phyloP scores from a whole-genome alignment of 2,113 vertebrate species.

The Myocastor coypus region DNA sequence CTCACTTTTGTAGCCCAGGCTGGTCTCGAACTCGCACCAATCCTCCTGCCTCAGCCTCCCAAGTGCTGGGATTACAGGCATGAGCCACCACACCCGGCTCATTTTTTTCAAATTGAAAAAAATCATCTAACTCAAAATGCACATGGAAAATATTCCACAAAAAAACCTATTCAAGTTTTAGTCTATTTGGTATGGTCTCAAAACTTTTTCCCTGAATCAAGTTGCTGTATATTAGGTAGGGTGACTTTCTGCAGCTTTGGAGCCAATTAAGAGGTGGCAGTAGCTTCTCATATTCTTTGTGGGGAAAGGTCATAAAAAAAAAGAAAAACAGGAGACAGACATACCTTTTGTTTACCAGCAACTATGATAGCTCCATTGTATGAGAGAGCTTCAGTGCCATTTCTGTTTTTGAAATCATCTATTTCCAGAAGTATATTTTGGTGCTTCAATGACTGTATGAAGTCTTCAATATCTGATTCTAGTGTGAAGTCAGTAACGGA shows the following conservation, averaged over 20 bases:
- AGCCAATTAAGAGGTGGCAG: background rate
- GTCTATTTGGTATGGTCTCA: background rate
- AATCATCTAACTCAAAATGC: background rate
- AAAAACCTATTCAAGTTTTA: background rate
- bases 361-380: conserved; percentile 94
- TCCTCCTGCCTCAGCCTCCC: too few species aligned
- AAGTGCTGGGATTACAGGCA: too few species aligned
- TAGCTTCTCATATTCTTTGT: background rate
- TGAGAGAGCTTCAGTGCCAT: conserved; percentile 87
- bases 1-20: too few species aligned
- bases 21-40: too few species aligned
- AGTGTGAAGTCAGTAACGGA: conserved; percentile 38
- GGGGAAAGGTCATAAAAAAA: background rate
- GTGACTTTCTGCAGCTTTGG: background rate
- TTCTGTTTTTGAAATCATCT: conserved; percentile 86
- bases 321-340: background rate
- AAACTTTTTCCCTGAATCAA: background rate
- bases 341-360: conserved; percentile 89
- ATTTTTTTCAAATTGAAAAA: background rate
- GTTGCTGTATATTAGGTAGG: background rate
- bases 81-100: too few species aligned
- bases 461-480: conserved; percentile 92
- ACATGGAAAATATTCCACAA: background rate
- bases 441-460: conserved; percentile 89
- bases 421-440: conserved; percentile 92